phyloP scores from a whole-genome alignment of 2,113 vertebrate species.

The Phoenicopterus ruber region DNA sequence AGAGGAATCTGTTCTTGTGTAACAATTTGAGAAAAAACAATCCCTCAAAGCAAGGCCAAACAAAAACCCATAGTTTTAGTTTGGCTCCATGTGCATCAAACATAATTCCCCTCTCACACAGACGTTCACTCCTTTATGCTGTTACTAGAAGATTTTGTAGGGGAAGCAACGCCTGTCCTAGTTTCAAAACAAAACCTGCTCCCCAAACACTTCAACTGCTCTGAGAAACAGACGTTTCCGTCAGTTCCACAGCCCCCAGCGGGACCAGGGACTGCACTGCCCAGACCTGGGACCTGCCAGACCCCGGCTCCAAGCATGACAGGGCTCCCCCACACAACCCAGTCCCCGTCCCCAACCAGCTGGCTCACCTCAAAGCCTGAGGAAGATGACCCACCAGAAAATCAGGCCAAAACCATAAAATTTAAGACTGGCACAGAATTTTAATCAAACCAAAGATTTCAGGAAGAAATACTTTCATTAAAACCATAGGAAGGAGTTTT shows the following conservation, averaged over 20 bases:
- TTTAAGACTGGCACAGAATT: neutral
- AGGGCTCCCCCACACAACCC: neutral
- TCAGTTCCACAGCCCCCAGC: neutral
- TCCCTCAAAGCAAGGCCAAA: neutral
- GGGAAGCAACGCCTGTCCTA: neutral
- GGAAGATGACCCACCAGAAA: neutral
- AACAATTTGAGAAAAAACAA: neutral
- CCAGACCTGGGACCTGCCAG: neutral
- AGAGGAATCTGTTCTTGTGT: neutral
- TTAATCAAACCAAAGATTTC: neutral
- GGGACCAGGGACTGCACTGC: neutral
- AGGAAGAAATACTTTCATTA: neutral
- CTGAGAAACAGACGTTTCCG: neutral
- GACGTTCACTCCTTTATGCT: rapidly evolving
- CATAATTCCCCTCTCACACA: neutral
- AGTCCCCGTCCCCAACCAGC: neutral
- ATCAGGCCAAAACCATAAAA: neutral
- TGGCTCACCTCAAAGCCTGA: neutral
- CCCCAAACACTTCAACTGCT: neutral
- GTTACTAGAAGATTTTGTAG: neutral
- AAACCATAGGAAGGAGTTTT: neutral
- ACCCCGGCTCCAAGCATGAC: neutral
- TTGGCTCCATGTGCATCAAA: neutral
- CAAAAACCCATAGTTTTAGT: neutral
- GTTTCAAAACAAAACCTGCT: neutral